Evolutionary conservation across 2,888 invertebrate genomes (phyloP), one percentile per base, ranked within the genome.

Genomic region (Sminthurinus aureus): DNA sequence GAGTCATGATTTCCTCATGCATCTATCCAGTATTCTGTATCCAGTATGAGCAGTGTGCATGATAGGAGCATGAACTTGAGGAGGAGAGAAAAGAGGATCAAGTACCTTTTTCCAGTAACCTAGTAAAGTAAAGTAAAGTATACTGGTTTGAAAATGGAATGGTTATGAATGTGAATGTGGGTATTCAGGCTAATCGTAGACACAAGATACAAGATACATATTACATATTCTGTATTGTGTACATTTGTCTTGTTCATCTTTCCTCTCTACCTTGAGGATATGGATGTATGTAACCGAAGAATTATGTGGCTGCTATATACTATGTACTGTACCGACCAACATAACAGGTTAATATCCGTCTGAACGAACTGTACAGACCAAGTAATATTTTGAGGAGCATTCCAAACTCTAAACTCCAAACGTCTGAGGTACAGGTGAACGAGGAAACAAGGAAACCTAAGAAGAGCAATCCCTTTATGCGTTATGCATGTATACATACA

Each of bases 111-210:
- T 81, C 73, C 73, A 73, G 80, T 67, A 80, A 73, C 80, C 80
- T 51, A 38, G 24, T 71, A 71, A 81, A 81, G 13, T 13, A 71
- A 22, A 4, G 38, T 38, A 38, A 38, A 4, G 38, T 38, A 38
- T 38, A 38, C 6, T 38, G 38, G 38, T 6, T 38, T 4, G 1
- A 6, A 6, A 38, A 38, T 38, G 38, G 38, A 38, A 38, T 38
- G 38, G 38, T 38, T 38, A 38, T 38, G 38, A 38, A 38, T 79
- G 73, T 38, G 38, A 38, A 38, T 79, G 73, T 81, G 73, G 80
- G 80, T 81, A 81, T 81, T 74, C 73, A 71, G 80, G 80, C 71
- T 81, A 81, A 81, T 81, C 58, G 80, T 73, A 73, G 52, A 50
- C 51, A 58, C 51, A 71, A 58, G 80, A 71, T 67, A 79, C 67